phyloP scores from a whole-genome alignment of 2,797 vertebrate genomes.

The Remorina albescens region DNA sequence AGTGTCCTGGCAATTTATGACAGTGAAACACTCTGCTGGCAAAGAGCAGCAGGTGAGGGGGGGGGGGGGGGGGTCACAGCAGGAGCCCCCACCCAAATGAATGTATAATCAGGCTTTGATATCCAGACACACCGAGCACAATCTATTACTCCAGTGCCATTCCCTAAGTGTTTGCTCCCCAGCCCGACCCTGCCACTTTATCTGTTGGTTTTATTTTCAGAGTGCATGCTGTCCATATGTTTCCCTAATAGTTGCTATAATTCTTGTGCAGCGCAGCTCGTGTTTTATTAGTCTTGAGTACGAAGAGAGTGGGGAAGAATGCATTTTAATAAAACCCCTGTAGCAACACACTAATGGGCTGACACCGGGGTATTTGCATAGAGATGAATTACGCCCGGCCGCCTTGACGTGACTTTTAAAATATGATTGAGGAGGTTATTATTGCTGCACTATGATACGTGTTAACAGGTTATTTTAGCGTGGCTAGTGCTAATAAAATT shows the following conservation, averaged over 20 bases:
- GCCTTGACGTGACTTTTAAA: slow-evolving; percentile 95
- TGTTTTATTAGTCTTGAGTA: slow-evolving; percentile 91
- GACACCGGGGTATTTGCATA: slow-evolving; percentile 95
- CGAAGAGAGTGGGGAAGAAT: slow-evolving; percentile 84
- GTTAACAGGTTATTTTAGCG: slow-evolving; percentile 89
- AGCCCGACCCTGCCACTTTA: slow-evolving; percentile 92
- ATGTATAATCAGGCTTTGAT: slow-evolving; percentile 82
- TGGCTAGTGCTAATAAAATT: slow-evolving; percentile 86
- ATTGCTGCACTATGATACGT: slow-evolving; percentile 86
- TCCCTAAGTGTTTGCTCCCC: slow-evolving; percentile 94
- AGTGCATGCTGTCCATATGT: slow-evolving; percentile 94
- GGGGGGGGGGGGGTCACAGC: slow-evolving; percentile 14
- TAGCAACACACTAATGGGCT: slow-evolving; percentile 92
- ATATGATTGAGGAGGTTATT: slow-evolving; percentile 96
- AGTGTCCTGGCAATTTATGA: slow-evolving; percentile 71
- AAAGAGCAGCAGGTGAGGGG: slow-evolving; percentile 40
- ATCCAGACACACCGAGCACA: slow-evolving; percentile 74
- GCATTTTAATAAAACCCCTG: slow-evolving; percentile 92
- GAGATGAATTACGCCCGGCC: slow-evolving; percentile 91
- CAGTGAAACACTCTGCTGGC: slow-evolving; percentile 46
- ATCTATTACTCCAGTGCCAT: slow-evolving; percentile 90
- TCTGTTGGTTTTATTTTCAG: slow-evolving; percentile 95
- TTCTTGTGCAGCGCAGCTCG: slow-evolving; percentile 92
- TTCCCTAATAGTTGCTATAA: slow-evolving; percentile 96
- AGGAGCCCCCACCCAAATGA: slow-evolving; percentile 69